Percentiles rank a stretch among this genome's conserved stretches.
Evolutionary conservation across 2,797 vertebrate genomes (phyloP).

Genomic region (Mormyrus proboscirostris): DNA sequence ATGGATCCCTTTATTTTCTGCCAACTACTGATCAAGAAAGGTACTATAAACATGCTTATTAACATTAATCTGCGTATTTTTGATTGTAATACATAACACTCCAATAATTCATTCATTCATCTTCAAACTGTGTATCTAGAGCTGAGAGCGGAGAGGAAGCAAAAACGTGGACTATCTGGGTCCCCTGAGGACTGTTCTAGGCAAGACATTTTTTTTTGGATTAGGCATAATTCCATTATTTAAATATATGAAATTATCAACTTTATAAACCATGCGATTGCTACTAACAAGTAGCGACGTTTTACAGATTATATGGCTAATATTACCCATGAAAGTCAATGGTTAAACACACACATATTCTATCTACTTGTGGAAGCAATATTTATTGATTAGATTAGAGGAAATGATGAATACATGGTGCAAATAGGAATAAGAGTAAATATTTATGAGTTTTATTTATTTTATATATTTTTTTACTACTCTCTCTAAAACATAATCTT

Average conservation of each 20-base stretch:
- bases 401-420: background rate
- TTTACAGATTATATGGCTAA: background rate
- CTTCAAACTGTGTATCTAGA: background rate
- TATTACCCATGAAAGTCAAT: background rate
- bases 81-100: background rate
- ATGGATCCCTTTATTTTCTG: background rate
- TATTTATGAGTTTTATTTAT: background rate
- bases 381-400: constrained; percentile 13
- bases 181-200: background rate
- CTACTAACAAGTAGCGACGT: background rate
- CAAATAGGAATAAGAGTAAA: background rate
- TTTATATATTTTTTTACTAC: background rate
- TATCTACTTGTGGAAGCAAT: constrained; percentile 10
- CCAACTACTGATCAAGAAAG: background rate
- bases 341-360: background rate
- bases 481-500: background rate
- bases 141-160: background rate
- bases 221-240: background rate
- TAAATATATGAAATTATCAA: background rate
- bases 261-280: background rate
- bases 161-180: background rate
- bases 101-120: background rate
- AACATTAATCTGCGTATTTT: background rate
- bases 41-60: background rate
- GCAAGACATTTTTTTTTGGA: background rate